Evolutionary conservation across 2,888 invertebrate genomes (phyloP), one percentile per base, ranked within the genome.

Genomic region (Rhagonycha fulva): DNA sequence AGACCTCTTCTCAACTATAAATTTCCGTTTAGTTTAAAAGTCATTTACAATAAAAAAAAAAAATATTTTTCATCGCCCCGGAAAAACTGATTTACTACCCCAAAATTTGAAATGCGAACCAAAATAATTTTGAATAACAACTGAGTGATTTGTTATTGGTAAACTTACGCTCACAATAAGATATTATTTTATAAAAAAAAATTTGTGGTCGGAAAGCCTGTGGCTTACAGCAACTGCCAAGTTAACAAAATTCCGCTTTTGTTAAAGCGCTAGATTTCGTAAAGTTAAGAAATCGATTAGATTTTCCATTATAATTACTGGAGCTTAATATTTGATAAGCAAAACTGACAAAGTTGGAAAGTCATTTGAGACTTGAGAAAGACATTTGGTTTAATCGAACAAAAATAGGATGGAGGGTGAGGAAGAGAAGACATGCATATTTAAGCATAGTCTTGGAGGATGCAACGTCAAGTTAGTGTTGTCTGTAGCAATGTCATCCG

Each of bases 401-500:
- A 14, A 14, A 66, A 66, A 66, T 24, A 66, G 24, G 63, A 66
- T 66, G 63, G 26, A 7, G 63, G 63, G 2, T 12, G 5, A 10
- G 61, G 14, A 61, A 61, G 14, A 61, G 14, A 10, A 14, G 63
- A n/a, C n/a, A n/a, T 24, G 62, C 23, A 66, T n/a, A 24, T 66
- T 66, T 66, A 26, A 66, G n/a, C 5, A n/a, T 12, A 66, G 26
- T 23, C 14, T 3, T 66, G 7, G n/a, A 66, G 24, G 14, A 74
- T 70, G 70, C 74, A 74, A 19, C 70, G 66, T 61, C 66, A 74
- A 74, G 74, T 19, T 19, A 2, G 19, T 74, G 74, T 47, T 61
- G 74, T 67, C 70, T 74, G 70, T 74, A 69, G 74, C 67, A 74
- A 70, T 74, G 74, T 70, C 73, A 69, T 73, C 70, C 61, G 63